A percentile compares a stretch with the other conserved stretches of the same genome.
phyloP scores from a whole-genome alignment of 2,888 invertebrate genomes.

The Spilarctia lutea region DNA sequence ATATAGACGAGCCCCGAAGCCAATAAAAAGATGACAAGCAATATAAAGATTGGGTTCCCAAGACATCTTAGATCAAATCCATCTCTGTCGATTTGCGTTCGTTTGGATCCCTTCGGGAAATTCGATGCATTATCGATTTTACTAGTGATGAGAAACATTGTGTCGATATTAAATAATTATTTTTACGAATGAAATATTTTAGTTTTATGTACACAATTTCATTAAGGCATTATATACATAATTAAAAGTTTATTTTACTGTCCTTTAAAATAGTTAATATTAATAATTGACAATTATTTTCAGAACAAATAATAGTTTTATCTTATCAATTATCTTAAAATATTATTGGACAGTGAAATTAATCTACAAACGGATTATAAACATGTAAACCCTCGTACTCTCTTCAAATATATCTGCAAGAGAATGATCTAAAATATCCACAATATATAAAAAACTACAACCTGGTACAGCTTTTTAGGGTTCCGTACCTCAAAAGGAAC shows the following conservation, averaged over 20 bases:
- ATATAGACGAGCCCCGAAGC: conserved; percentile 12
- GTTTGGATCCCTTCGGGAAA: conserved; percentile 67
- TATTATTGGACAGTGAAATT: neutral
- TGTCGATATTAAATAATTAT: conserved; percentile 19
- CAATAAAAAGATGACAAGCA: conserved; percentile 44
- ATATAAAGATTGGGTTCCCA: conserved; percentile 47
- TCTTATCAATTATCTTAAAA: neutral
- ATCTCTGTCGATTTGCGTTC: conserved; percentile 58
- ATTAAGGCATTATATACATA: too few relatives aligned
- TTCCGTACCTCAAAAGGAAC: too few relatives aligned
- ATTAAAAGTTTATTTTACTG: too few relatives aligned
- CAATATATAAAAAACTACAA: too few relatives aligned
- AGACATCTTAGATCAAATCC: conserved; percentile 60
- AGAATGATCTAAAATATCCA: too few relatives aligned
- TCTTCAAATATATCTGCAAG: neutral
- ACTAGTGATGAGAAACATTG: conserved; percentile 14
- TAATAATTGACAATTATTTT: neutral
- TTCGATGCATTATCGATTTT: conserved; percentile 67
- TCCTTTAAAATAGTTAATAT: too few relatives aligned
- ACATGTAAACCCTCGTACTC: neutral
- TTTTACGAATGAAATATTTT: neutral
- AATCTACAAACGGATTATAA: neutral
- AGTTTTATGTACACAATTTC: neutral
- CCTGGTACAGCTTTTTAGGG: too few relatives aligned
- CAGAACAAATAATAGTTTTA: neutral